These are phyloP conservation scores for Syngnathoides biaculeatus DNA, from an alignment of 2,113 vertebrate species.

Conservation along the genomic window DNA sequence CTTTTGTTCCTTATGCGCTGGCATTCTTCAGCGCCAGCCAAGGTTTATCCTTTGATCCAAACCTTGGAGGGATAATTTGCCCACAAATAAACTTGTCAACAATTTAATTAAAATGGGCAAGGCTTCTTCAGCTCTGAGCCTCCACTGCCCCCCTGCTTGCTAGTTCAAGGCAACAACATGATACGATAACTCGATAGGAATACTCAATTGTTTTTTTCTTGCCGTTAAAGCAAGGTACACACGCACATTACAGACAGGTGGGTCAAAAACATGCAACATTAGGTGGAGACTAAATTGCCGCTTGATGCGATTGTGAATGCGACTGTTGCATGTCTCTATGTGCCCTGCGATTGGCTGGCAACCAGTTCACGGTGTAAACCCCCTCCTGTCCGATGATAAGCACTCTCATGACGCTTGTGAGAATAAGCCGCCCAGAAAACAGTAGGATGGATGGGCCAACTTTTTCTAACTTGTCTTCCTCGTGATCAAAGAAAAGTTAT, in stretches of 20 bases:
- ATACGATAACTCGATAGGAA: neutral
- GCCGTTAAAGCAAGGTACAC: neutral
- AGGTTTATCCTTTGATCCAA: conserved; percentile 70
- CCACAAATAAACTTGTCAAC: conserved; percentile 61
- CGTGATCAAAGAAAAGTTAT: neutral
- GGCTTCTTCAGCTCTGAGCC: conserved; percentile 1
- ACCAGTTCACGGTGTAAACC: too few relatives aligned
- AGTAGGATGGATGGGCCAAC: too few relatives aligned
- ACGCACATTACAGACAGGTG: too few relatives aligned
- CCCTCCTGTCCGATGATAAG: too few relatives aligned
- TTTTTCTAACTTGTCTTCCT: too few relatives aligned
- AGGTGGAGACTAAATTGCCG: too few relatives aligned
- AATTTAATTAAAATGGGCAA: conserved; percentile 66
- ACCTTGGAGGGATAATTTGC: conserved; percentile 57
- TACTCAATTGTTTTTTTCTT: neutral
- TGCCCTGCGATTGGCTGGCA: too few relatives aligned
- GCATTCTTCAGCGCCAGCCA: conserved; percentile 47
- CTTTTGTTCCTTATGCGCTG: conserved; percentile 59
- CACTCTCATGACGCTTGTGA: too few relatives aligned
- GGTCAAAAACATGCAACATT: too few relatives aligned
- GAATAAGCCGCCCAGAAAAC: too few relatives aligned
- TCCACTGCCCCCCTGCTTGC: conserved; percentile 39
- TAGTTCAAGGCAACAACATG: conserved; percentile 13
- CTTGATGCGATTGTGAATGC: too few relatives aligned
- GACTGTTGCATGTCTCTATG: too few relatives aligned